Evolutionary conservation across 2,888 invertebrate species (phyloP).

Genomic region (Ectemnius continuus): DNA sequence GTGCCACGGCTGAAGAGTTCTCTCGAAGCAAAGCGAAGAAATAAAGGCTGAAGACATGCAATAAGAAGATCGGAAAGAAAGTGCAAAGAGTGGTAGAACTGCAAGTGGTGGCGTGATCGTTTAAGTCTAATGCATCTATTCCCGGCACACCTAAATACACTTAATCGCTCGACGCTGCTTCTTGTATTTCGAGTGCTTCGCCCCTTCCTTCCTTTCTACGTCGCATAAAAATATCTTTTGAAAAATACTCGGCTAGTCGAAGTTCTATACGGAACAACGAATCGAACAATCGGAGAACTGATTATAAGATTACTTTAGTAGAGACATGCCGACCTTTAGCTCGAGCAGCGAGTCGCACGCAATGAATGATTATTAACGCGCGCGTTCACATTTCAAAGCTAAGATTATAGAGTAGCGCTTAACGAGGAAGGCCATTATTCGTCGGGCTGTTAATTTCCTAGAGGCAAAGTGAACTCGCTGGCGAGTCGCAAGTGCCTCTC

Average conservation of each 20-base stretch:
- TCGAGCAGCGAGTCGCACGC: no score
- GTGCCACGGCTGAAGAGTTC: not conserved
- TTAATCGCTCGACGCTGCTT: conserved; percentile 27
- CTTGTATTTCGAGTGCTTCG: not conserved
- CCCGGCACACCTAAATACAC: conserved; percentile 27
- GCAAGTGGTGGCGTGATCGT: conserved; percentile 1
- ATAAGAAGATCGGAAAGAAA: not conserved
- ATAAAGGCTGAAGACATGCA: not conserved
- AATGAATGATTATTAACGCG: no score
- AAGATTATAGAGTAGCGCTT: conserved; percentile 12
- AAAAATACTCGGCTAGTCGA: no score
- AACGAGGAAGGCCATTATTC: conserved; percentile 16
- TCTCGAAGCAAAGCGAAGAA: not conserved
- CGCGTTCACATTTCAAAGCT: not conserved
- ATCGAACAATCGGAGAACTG: no score
- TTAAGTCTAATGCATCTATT: conserved; percentile 34
- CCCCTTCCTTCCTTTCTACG: no score
- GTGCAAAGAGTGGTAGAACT: not conserved
- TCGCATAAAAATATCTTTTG: no score
- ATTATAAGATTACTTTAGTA: no score
- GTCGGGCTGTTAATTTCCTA: conserved; percentile 26
- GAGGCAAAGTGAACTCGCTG: conserved; percentile 10
- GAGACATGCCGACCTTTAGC: no score
- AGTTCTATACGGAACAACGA: no score
- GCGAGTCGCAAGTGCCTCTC: conserved; percentile 30